Base-by-base conservation (phyloP, 2,113 vertebrate species). In the Atherinomorus stipes region DNA sequence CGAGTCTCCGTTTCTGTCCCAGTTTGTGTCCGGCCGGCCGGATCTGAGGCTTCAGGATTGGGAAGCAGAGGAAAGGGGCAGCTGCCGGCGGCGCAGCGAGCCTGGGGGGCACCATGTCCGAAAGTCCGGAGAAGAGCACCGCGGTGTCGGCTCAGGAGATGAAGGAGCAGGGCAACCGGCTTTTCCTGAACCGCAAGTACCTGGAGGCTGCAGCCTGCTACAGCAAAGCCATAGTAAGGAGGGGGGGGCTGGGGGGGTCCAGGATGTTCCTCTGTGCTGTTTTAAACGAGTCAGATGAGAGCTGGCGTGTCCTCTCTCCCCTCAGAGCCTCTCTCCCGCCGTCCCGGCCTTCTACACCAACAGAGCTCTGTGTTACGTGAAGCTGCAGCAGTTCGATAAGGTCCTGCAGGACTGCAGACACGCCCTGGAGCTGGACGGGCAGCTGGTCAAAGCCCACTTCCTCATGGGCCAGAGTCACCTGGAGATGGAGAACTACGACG, bases 401-500 rank as follows among this genome's bases (percentile, higher is more conserved):
- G 96, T 96, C 0, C 87, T 98, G 88, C 93, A 94, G 0, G 97
- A 98, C 92, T 97, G 97, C 89, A 94, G 96, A 84, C 95, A 95
- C 0, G 96, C 96, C 0, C 91, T 98, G 89, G 96, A 98, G 91
- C 92, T 98, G 74, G 97, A 98, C n/a, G 89, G 95, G 60, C 97
- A 98, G 90, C 98, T 96, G 0, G 97, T 98, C 56, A 98, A 98
- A 74, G 97, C 96, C 0, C 96, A 98, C 90, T 98, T 98, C 92
- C 98, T 98, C 89, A 90, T 98, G 91, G 97, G 97, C 4, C 97
- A 98, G 76, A 97, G 97, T 91, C 97, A 97, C 91, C 91, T 98
- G 89, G 97, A 98, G 90, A 94, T 96, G 95, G 96, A 98, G 86
- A 98, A 93, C 81, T 98, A 97, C 0, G 96, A 98, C 0, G 97